Conservation (phyloP, 2,797 vertebrate genomes). For the Acomys russatus region DNA sequence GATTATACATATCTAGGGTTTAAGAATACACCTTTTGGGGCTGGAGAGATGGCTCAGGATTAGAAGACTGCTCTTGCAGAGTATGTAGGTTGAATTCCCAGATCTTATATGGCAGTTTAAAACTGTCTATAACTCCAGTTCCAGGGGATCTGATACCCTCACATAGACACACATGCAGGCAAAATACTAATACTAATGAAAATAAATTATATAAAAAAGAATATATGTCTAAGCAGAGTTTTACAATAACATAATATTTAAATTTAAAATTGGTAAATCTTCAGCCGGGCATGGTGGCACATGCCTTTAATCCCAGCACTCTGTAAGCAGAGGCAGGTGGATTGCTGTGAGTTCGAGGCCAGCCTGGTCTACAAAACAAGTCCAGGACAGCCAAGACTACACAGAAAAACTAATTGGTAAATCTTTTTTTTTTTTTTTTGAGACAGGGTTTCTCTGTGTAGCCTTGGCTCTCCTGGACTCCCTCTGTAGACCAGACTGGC, state of each 20-base stretch:
- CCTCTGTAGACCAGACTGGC: no score
- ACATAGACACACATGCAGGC: neutral
- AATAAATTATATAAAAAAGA: neutral
- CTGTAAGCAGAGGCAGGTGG: no score
- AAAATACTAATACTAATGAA: neutral
- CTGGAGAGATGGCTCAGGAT: neutral
- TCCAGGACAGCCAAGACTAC: no score
- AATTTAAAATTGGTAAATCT: constrained; percentile 10
- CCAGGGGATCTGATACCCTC: neutral
- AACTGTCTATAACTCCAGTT: neutral
- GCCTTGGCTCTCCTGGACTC: no score
- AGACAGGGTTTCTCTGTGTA: no score
- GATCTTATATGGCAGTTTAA: neutral
- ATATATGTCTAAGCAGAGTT: neutral
- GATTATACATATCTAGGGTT: neutral
- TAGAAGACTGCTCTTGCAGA: neutral
- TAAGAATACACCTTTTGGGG: neutral
- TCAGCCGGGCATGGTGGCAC: no score
- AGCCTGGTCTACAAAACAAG: no score
- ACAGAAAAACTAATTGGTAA: no score
- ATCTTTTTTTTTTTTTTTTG: no score
- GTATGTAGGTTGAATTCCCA: neutral
- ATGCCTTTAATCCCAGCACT: no score
- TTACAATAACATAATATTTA: constrained; percentile 14
- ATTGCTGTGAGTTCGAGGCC: no score